Evolutionary conservation across 2,113 vertebrate species (phyloP), one percentile per base, ranked within the genome.

Genomic region (Progne subis): DNA sequence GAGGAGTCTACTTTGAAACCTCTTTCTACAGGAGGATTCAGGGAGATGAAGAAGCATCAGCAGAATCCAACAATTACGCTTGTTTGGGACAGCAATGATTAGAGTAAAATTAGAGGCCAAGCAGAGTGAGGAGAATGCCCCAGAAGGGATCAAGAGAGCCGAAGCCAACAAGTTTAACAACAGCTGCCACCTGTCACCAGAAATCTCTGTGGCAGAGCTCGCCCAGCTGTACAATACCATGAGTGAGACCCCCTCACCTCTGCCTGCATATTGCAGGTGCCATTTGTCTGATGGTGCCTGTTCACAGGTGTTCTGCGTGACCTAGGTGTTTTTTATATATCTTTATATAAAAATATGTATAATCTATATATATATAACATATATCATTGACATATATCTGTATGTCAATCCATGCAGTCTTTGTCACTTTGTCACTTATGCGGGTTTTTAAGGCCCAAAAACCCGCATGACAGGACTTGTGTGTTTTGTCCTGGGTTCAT

Each of bases 391-490:
- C 37, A 37, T 37, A 37, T 37, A 37, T 37, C 37, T 64, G 7
- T 39, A 18, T 28, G 12, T 65, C 50, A 65, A 1, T 41, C 24
- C 6, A 7, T n/a, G 34, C 8, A 41, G 24, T 85, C 43, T 41
- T 6, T 65, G 14, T 84, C 34, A n/a, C n/a, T 56, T 37, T 37
- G 37, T 37, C 37, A 37, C 37, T 37, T 37, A 37, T 37, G 37
- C 37, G 11, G 15, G 34, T n/a, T 41, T 65, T 65, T 49, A 41
- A 65, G 19, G 49, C 18, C 6, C 2, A 3, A n/a, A 37, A n/a
- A 1, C 9, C 7, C 2, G 2, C 6, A 8, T 56, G 49, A 49
- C 0, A 0, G 28, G 41, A 49, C 9, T 32, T 47, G 5, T 10
- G 8, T n/a, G n/a, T 85, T 65, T 41, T 56, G 43, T 19, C 6